These are phyloP conservation scores for Leptinotarsa juncta DNA, from an alignment of 2,888 invertebrate genomes.

Conservation along the genomic window DNA sequence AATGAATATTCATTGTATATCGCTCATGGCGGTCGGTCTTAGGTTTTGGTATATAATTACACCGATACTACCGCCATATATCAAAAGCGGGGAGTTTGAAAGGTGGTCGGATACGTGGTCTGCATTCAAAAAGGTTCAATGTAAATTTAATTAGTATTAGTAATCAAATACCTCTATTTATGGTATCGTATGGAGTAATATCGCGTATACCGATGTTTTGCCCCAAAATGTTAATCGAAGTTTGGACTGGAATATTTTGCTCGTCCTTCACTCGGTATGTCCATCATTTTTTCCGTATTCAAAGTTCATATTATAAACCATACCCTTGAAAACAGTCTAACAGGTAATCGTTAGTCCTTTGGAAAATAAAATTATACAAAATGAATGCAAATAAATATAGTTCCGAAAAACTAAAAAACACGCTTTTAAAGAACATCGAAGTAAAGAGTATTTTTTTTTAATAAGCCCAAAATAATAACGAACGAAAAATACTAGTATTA, in stretches of 20 bases:
- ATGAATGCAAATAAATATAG: too few relatives aligned
- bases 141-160: constrained; percentile 60
- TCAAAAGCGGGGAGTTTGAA: constrained; percentile 62
- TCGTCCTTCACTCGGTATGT: background rate
- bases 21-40: constrained; percentile 60
- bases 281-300: background rate
- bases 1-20: constrained; percentile 64
- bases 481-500: too few relatives aligned
- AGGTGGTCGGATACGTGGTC: constrained; percentile 60
- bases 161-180: constrained; percentile 50
- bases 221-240: constrained; percentile 27
- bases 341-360: too few relatives aligned
- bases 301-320: background rate
- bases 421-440: too few relatives aligned
- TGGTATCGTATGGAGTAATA: constrained; percentile 52
- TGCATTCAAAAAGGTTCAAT: constrained; percentile 59
- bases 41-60: constrained; percentile 63
- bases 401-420: too few relatives aligned
- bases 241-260: background rate
- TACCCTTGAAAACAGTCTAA: too few relatives aligned
- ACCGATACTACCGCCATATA: constrained; percentile 58
- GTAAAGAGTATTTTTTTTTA: too few relatives aligned
- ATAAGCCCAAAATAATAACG: too few relatives aligned
- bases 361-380: too few relatives aligned
- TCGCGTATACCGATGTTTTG: constrained; percentile 31